Base-by-base conservation (phyloP, 2,888 invertebrate species). In the Caenorhabditis macrosperma region DNA sequence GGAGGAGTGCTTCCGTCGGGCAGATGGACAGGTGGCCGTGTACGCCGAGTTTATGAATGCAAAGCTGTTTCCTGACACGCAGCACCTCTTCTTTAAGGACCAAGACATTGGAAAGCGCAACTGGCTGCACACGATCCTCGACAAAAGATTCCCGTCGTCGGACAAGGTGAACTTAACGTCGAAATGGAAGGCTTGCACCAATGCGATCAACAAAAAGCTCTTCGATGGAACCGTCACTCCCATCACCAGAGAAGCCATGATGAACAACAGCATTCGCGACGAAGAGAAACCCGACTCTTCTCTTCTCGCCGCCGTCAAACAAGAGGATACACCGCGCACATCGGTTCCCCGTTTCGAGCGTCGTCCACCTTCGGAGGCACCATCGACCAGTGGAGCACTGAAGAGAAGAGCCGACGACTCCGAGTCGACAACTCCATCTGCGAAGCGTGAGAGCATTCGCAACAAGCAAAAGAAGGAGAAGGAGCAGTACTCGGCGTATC, bases 181-280 rank as follows among this genome's bases (percentile, higher is more conserved):
- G 20, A 86, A 86, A 50, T 86, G 86, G 86, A 86, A 86, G 68
- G 41, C 81, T 5, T 84, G 84, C 78, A 85, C 86, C 9, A 81
- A 82, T 20, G 82, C 85, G 9, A 86, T 86, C 57, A 85, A 85
- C 50, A 85, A 83, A 60, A 82, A 80, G 33, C 74, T 66, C 4
- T 57, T 64, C 28, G 79, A 78, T 30, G 69, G 82, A 22, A 72
- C 72, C 26, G 72, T 72, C 17, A 72, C 72, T 57, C 72, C 72
- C 20, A 72, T 57, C 69, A 52, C 60, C n/a, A 50, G 30, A 52
- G 74, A 75, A 33, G 74, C 66, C 4, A 22, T 75, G 9, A 24
- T 66, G 15, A 60, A 24, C 12, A 46, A 15, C 38, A 24, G 52
- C 10, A 17, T 52, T 5, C 28, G 52, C 28, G 52, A 52, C 3